Base-by-base conservation (phyloP, 2,888 invertebrate genomes). In the Steinernema carpocapsae region DNA sequence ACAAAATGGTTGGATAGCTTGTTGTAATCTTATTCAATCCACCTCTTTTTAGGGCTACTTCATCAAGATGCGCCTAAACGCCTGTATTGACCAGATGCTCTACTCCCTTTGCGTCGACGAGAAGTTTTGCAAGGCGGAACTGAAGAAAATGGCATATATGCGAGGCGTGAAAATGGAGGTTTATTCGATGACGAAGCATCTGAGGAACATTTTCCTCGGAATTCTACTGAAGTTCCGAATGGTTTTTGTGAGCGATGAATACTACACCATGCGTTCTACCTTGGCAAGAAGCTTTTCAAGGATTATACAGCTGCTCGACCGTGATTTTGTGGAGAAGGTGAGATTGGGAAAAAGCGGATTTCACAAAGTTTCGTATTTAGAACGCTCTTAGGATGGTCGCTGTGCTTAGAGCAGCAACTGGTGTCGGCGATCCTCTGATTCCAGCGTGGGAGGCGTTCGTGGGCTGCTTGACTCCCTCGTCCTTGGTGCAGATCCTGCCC, bases 201-300 rank as follows among this genome's bases (percentile, higher is more conserved):
- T 64, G 3, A 17, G 64, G 19, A 32, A n/a, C 26, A 32, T 26
- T 48, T 74, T 72, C 59, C 74, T 74, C 22, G 74, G 74, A 6
- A 71, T 52, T 71, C 70, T 74, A 2, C 52, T 74, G 42, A 46
- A 46, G 26, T 46, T 71, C 51, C 74, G 74, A n/a, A 72, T 45
- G 14, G 56, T 52, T 12, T 51, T 74, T 7, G 43, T 32, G 1
- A 48, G 37, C 7, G 74, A 74, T 4, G 32, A 48, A 6, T 74
- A 71, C 46, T 74, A 45, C 19, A n/a, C 70, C n/a, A 45, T 48
- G 37, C 74, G 74, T 17, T 19, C 26, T 14, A 29, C 42, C 17
- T 29, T 74, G 12, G n/a, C 42, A 0, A 32, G 46, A 22, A 71
- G 71, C 22, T 10, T 74, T 0, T n/a, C 12, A 0, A 56, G 10